A percentile compares a stretch with the other conserved stretches of the same genome.
Evolutionary conservation across 1,140 invertebrate species (phyloP).

Genomic region (Chelonus insularis): DNA sequence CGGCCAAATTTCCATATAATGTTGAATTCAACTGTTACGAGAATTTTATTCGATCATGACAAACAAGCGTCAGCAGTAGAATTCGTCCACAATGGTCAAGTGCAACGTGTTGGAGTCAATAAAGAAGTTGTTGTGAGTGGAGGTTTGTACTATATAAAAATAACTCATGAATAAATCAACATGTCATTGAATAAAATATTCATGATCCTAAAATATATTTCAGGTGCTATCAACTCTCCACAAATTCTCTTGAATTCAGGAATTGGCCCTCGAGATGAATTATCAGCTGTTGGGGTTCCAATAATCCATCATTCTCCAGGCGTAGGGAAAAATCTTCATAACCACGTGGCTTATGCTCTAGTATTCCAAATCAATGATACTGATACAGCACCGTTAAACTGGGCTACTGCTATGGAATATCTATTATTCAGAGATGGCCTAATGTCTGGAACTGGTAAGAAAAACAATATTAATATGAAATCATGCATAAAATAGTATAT

Average conservation of each 20-base stretch:
- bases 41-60: conserved; percentile 71
- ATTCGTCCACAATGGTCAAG: conserved; percentile 62
- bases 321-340: conserved; percentile 87
- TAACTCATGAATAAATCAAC: too few relatives aligned
- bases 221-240: conserved; percentile 77
- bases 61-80: conserved; percentile 73
- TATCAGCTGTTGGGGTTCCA: conserved; percentile 67
- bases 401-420: conserved; percentile 87
- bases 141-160: too few relatives aligned
- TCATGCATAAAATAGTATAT: neutral
- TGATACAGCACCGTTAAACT: conserved; percentile 78
- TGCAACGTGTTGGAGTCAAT: conserved; percentile 47
- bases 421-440: conserved; percentile 80
- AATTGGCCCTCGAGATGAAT: conserved; percentile 75
- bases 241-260: conserved; percentile 84
- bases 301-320: conserved; percentile 76
- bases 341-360: conserved; percentile 79
- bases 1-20: conserved; percentile 77
- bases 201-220: conserved; percentile 8
- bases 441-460: conserved; percentile 78
- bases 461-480: neutral
- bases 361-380: conserved; percentile 82
- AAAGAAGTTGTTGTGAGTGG: conserved; percentile 70
- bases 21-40: conserved; percentile 74
- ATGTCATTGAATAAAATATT: conserved; percentile 12